phyloP scores from a whole-genome alignment of 1,140 invertebrate species.

The Euglossa dilemma region DNA sequence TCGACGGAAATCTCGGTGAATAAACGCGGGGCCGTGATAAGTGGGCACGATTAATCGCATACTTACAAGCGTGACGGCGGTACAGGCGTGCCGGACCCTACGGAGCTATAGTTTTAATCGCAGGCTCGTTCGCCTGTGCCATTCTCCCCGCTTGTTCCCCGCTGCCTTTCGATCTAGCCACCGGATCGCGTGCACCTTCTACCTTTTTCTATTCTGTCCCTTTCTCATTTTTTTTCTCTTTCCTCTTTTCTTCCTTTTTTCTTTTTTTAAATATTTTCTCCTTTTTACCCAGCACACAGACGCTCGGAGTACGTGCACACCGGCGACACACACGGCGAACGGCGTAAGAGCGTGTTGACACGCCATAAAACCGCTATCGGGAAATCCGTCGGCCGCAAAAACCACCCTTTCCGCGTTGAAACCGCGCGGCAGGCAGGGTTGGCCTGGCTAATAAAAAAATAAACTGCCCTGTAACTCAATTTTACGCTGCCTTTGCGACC shows the following conservation, averaged over 20 bases:
- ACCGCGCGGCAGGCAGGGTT: conserved; percentile 66
- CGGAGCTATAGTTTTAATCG: conserved; percentile 49
- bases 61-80: conserved; percentile 65
- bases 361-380: conserved; percentile 81
- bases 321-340: conserved; percentile 4
- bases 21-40: conserved; percentile 54
- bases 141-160: conserved; percentile 30
- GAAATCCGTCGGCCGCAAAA: conserved; percentile 81
- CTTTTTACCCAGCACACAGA: conserved; percentile 54
- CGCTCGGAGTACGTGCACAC: background rate
- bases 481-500: conserved; percentile 76
- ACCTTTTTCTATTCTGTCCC: background rate
- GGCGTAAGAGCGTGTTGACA: conserved; percentile 80
- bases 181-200: conserved; percentile 66
- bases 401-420: conserved; percentile 73
- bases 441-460: conserved; percentile 79
- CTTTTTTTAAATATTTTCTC: conserved; percentile 4
- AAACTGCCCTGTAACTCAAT: conserved; percentile 81
- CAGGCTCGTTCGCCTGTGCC: conserved; percentile 3
- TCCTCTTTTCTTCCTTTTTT: background rate
- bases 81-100: conserved; percentile 40
- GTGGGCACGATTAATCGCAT: conserved; percentile 64
- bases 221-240: background rate
- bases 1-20: conserved; percentile 57
- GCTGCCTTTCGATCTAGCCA: conserved; percentile 66